Evolutionary conservation across 2,888 invertebrate species (phyloP), one percentile per base, ranked within the genome.

Genomic region (Acleris emargana): DNA sequence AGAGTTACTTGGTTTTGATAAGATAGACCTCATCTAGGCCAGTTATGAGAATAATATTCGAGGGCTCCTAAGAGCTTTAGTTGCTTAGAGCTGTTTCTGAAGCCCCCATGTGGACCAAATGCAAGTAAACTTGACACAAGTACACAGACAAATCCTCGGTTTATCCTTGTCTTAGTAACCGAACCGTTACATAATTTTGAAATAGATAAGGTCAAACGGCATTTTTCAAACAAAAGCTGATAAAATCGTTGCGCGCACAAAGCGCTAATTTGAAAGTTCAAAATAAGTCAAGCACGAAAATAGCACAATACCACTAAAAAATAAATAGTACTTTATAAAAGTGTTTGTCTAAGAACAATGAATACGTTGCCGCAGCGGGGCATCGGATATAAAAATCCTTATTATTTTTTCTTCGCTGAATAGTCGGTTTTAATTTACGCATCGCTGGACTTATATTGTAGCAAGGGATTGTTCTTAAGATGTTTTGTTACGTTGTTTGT

Each of bases 311-410:
- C 80, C 81, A 82, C 77, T 82, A 85, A 87, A 89, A 87, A 87
- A 88, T 80, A 83, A 82, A 87, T 85, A 88, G 86, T 81, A 73
- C 76, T 83, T 83, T 86, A 89, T 86, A 87, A 91, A 90, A 89
- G 88, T 91, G 89, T 92, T 91, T 91, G 91, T 91, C 84, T 87
- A 90, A 91, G 91, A 91, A 91, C 91, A 91, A 91, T 86, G 81
- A 13, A 13, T 75, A 75, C 78, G 71, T 78, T 74, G 87, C 91
- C 91, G 75, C 92, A 91, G 91, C 91, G 91, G 91, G 92, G 81
- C 84, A 89, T 88, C 90, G 86, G 85, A 82, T 79, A 76, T 80
- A 77, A 81, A 77, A 81, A 83, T 89, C 87, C 89, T 89, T 60
- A 70, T 68, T 77, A 76, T 82, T 86, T 84, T 83, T 84, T 86